Conservation (phyloP, 2,113 vertebrate species). For the Elephantulus edwardii region DNA sequence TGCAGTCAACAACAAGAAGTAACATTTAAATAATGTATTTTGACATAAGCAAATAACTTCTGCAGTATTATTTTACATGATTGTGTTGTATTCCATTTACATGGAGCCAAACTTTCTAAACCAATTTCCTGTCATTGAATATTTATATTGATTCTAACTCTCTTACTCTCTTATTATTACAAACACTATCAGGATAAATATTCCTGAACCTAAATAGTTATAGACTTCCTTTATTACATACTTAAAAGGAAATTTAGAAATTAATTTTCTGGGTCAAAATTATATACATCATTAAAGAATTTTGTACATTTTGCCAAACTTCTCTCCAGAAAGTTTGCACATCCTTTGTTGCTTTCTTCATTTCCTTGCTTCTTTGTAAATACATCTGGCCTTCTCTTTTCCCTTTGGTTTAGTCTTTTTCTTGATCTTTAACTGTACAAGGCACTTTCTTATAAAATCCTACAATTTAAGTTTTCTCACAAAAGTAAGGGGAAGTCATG, state of each 20-base stretch:
- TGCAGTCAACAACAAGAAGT: too few species aligned
- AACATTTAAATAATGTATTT: slow-evolving; percentile 40
- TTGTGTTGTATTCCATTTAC: not conserved
- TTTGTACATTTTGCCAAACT: slow-evolving; percentile 29
- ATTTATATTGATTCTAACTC: not conserved
- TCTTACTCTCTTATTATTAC: not conserved
- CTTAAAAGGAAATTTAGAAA: slow-evolving; percentile 48
- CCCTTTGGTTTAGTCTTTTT: slow-evolving; percentile 29
- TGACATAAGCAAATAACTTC: slow-evolving; percentile 42
- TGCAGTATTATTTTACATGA: slow-evolving; percentile 17
- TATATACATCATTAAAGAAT: not conserved
- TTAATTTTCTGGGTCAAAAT: not conserved
- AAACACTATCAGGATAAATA: slow-evolving; percentile 31
- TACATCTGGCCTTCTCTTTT: not conserved
- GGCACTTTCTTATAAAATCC: slow-evolving; percentile 29
- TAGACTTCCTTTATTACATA: not conserved
- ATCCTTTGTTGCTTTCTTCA: not conserved
- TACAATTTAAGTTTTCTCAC: not conserved
- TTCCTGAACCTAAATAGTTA: slow-evolving; percentile 41
- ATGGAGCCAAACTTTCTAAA: slow-evolving; percentile 29
- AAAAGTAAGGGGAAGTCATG: not conserved
- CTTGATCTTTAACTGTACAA: not conserved
- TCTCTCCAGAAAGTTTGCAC: not conserved
- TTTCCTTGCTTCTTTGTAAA: slow-evolving; percentile 25
- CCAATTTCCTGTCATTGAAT: not conserved